Evolutionary conservation across 92 coral and sea anemone genomes (phyloP).

Genomic region (Isaurus tuberculatus): DNA sequence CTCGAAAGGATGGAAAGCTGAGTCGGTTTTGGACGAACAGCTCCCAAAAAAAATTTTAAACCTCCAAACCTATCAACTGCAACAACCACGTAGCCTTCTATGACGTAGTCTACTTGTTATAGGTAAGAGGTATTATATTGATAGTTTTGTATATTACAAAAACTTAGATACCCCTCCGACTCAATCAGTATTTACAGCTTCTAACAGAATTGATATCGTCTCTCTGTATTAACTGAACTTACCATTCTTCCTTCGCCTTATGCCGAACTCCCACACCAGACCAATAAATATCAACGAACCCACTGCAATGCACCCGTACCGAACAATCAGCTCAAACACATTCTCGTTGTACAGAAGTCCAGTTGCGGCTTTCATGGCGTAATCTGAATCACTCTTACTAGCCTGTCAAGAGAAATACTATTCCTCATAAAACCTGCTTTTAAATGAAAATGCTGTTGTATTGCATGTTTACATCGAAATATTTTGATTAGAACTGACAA

Average conservation of each 20-base stretch:
- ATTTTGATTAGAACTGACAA: too few relatives aligned
- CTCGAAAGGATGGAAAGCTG: too few relatives aligned
- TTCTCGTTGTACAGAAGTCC: slow-evolving; percentile 75
- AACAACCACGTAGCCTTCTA: too few relatives aligned
- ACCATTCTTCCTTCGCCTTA: slow-evolving; percentile 64
- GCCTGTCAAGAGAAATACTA: slow-evolving; percentile 47
- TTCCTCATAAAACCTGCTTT: background rate
- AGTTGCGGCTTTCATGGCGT: slow-evolving; percentile 79
- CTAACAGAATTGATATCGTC: background rate
- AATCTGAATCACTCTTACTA: slow-evolving; percentile 62
- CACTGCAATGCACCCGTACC: slow-evolving; percentile 62
- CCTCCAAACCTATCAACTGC: too few relatives aligned
- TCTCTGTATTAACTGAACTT: background rate
- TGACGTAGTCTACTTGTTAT: too few relatives aligned
- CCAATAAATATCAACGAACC: slow-evolving; percentile 74
- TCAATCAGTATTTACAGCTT: background rate
- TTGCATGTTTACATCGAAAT: too few relatives aligned
- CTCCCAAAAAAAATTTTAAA: too few relatives aligned
- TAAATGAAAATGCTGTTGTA: background rate
- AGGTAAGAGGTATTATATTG: too few relatives aligned
- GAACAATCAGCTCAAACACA: slow-evolving; percentile 54
- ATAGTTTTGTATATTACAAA: too few relatives aligned
- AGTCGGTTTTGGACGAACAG: too few relatives aligned
- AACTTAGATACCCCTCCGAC: too few relatives aligned
- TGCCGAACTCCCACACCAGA: slow-evolving; percentile 79